Conservation (phyloP, 2,888 invertebrate genomes). For the Tuberolachnus salignus region DNA sequence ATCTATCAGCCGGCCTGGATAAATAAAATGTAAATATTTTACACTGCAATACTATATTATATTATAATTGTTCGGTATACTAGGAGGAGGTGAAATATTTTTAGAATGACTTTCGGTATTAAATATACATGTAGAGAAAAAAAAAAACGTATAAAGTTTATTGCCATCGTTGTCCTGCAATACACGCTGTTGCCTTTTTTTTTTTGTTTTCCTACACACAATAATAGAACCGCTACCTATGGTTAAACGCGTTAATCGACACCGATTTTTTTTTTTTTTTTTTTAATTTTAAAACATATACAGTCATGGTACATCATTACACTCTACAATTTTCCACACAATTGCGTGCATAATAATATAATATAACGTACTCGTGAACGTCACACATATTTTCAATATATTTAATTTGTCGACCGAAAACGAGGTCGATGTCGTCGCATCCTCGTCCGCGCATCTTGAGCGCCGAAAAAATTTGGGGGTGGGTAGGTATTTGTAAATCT, state of each 20-base stretch:
- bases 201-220: neutral
- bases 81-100: no score
- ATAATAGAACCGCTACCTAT: neutral
- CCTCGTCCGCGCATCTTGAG: no score
- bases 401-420: neutral
- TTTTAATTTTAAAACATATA: neutral
- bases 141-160: neutral
- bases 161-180: neutral
- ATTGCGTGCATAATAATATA: neutral
- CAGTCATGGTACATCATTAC: constrained; percentile 22
- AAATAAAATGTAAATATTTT: no score
- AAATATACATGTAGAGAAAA: neutral
- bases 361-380: neutral
- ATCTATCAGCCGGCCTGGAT: no score
- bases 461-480: no score
- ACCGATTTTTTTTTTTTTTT: constrained; percentile 11
- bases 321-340: constrained; percentile 7
- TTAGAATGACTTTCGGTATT: neutral
- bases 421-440: no score
- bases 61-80: no score
- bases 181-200: neutral
- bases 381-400: neutral
- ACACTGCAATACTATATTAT: neutral
- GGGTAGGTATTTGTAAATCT: no score
- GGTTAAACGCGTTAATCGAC: neutral